phyloP scores from a whole-genome alignment of 2,113 vertebrate genomes.

The Cyprinus carpio region DNA sequence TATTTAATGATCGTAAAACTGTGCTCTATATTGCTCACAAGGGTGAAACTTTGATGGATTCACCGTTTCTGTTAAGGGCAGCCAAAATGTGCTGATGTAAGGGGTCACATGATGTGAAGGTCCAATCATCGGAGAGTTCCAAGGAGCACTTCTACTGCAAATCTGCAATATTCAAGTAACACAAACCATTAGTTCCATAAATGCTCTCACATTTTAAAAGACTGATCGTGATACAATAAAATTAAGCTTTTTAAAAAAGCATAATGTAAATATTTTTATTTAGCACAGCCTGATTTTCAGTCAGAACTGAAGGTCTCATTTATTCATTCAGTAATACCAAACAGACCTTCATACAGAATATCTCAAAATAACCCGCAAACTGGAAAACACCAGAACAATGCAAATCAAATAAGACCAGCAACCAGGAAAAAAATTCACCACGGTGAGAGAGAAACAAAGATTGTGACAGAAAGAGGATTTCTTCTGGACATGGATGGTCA shows the following conservation, averaged over 20 bases:
- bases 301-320: not conserved
- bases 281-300: not conserved
- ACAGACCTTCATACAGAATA: not conserved
- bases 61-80: slow-evolving; percentile 7
- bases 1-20: slow-evolving; percentile 34
- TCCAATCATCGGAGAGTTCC: not conserved
- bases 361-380: not conserved
- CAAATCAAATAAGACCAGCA: not conserved
- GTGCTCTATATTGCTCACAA: slow-evolving; percentile 5
- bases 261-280: not conserved
- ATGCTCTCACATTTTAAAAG: no score
- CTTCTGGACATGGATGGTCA: not conserved
- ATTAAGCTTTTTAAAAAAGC: not conserved
- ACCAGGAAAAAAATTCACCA: not conserved
- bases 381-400: not conserved
- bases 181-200: not conserved
- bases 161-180: slow-evolving; percentile 33
- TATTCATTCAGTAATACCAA: not conserved
- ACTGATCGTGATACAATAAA: no score
- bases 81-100: slow-evolving; percentile 15
- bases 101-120: not conserved
- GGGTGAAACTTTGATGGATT: not conserved
- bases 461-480: slow-evolving; percentile 23
- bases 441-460: not conserved
- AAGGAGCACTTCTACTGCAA: slow-evolving; percentile 17